Percentiles rank a stretch among this genome's conserved stretches.
phyloP scores from a whole-genome alignment of 2,888 invertebrate species.

The Caenorhabditis macrosperma region DNA sequence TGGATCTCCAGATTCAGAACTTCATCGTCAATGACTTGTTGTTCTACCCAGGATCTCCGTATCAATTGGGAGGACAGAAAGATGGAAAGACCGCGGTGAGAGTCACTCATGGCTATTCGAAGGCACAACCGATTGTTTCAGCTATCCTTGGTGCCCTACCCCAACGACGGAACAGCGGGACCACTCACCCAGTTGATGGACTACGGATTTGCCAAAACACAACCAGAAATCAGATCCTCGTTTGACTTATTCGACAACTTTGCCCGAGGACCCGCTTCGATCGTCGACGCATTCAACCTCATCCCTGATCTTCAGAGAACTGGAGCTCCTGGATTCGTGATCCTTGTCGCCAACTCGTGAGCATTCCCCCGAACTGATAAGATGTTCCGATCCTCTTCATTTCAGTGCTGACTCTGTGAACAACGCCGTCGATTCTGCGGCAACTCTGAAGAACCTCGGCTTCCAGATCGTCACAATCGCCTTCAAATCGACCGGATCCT shows the following conservation, averaged over 20 bases:
- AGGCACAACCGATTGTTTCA: too few species aligned
- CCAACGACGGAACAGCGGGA: background rate
- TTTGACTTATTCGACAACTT: background rate
- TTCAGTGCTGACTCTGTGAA: constrained; percentile 1
- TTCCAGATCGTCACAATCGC: constrained; percentile 42
- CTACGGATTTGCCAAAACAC: constrained; percentile 5
- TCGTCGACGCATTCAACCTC: constrained; percentile 10
- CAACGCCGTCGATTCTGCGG: constrained; percentile 19
- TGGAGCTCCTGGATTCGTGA: constrained; percentile 47
- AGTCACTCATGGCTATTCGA: too few species aligned
- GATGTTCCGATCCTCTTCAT: background rate
- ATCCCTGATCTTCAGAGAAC: background rate
- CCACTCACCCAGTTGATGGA: background rate
- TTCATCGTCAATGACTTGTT: constrained; percentile 30
- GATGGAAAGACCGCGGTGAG: constrained; percentile 9
- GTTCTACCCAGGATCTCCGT: constrained; percentile 23
- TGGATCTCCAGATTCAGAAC: constrained; percentile 21
- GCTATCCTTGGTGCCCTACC: constrained; percentile 43
- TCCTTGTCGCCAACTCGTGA: constrained; percentile 23
- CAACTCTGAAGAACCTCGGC: constrained; percentile 10
- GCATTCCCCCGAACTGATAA: background rate
- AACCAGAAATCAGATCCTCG: background rate
- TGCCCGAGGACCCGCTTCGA: background rate
- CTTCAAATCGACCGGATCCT: constrained; percentile 13
- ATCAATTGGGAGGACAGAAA: background rate